Evolutionary conservation across 2,888 invertebrate species (phyloP).

Genomic region (Oxytorus armatus): DNA sequence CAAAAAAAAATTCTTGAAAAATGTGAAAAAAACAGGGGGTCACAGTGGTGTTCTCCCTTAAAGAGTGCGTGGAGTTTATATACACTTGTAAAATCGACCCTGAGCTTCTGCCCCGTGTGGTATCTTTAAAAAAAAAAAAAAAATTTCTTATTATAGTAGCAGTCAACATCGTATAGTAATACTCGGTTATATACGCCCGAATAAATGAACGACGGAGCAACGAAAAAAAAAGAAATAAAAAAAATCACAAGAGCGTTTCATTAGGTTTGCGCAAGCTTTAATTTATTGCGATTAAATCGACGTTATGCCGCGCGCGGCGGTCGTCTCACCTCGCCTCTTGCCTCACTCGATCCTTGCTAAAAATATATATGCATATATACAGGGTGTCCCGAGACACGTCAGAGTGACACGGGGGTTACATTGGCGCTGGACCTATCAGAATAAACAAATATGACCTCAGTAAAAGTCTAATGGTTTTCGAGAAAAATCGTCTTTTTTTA

Average conservation of each 20-base stretch:
- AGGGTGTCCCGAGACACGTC: too few species aligned
- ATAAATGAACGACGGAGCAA: slow-evolving; percentile 44
- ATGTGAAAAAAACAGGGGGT: too few species aligned
- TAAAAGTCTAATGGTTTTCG: too few species aligned
- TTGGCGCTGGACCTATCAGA: too few species aligned
- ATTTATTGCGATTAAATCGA: slow-evolving; percentile 75
- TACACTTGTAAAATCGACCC: slow-evolving; percentile 33
- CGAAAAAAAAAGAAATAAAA: slow-evolving; percentile 34
- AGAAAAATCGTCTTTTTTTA: too few species aligned
- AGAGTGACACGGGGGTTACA: too few species aligned
- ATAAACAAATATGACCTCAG: too few species aligned
- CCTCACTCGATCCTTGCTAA: slow-evolving; percentile 53
- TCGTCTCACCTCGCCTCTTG: slow-evolving; percentile 59
- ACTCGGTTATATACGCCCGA: slow-evolving; percentile 29
- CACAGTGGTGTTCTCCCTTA: too few species aligned
- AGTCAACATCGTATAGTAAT: neutral
- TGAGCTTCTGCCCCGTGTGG: slow-evolving; percentile 35
- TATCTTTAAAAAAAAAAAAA: too few species aligned
- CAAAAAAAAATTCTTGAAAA: slow-evolving; percentile 11
- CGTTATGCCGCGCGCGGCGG: slow-evolving; percentile 48
- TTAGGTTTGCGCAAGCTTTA: slow-evolving; percentile 76
- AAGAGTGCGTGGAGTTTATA: too few species aligned
- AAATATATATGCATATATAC: slow-evolving; percentile 27
- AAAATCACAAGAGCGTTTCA: slow-evolving; percentile 71
- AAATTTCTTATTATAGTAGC: neutral